Conservation (phyloP, 2,888 invertebrate genomes). For the Colletes collaris region DNA sequence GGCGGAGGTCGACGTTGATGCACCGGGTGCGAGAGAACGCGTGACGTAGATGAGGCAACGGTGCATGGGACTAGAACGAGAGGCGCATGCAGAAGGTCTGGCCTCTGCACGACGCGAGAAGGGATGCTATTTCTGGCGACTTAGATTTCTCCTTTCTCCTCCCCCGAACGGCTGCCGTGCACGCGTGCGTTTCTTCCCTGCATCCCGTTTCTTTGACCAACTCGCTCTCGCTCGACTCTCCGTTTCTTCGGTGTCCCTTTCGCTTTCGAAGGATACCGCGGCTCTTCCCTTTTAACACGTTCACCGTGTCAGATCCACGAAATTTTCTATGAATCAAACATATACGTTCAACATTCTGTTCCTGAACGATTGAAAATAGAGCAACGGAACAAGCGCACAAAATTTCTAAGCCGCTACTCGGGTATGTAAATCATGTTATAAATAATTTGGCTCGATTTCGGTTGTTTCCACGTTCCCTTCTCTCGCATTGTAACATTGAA, state of each 20-base stretch:
- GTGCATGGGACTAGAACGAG: slow-evolving; percentile 70
- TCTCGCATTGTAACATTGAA: too few species aligned
- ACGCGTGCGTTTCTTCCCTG: slow-evolving; percentile 41
- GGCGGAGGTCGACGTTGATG: slow-evolving; percentile 16
- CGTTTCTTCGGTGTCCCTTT: slow-evolving; percentile 38
- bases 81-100: slow-evolving; percentile 68
- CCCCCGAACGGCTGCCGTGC: slow-evolving; percentile 31
- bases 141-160: slow-evolving; percentile 67
- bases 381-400: too few species aligned
- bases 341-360: too few species aligned
- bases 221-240: slow-evolving; percentile 31
- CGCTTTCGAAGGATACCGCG: slow-evolving; percentile 33
- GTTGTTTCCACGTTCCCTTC: too few species aligned
- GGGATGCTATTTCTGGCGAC: slow-evolving; percentile 77
- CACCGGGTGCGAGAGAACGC: slow-evolving; percentile 47
- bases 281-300: not conserved
- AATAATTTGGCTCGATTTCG: too few species aligned
- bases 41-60: slow-evolving; percentile 67
- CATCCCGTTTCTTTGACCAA: slow-evolving; percentile 33
- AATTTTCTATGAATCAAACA: too few species aligned
- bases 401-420: too few species aligned
- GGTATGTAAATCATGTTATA: too few species aligned
- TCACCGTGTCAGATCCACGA: too few species aligned
- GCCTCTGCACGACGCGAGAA: slow-evolving; percentile 62
- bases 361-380: too few species aligned